These are phyloP conservation scores for Tortrix viridana DNA, from an alignment of 2,888 invertebrate genomes.

Conservation along the genomic window DNA sequence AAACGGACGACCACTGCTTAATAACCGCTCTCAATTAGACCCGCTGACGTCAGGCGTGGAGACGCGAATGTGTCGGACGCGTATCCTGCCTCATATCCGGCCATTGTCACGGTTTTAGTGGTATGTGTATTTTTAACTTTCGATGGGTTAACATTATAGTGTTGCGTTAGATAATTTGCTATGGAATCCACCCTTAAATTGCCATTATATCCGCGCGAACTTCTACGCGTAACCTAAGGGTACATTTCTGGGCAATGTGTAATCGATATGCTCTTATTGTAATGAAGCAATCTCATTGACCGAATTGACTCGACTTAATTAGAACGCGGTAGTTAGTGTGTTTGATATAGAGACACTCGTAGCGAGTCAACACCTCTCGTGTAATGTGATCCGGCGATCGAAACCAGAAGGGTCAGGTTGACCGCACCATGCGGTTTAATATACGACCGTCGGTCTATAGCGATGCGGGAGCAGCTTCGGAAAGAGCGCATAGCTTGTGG, in stretches of 20 bases:
- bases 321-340: conserved; percentile 60
- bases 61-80: conserved; percentile 64
- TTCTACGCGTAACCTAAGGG: neutral
- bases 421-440: conserved; percentile 66
- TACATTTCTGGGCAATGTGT: conserved; percentile 9
- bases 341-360: conserved; percentile 65
- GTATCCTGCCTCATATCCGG: conserved; percentile 72
- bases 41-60: conserved; percentile 61
- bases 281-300: conserved; percentile 55
- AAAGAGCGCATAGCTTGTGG: conserved; percentile 34
- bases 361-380: conserved; percentile 69
- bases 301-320: conserved; percentile 64
- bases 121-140: conserved; percentile 30
- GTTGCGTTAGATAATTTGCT: conserved; percentile 15
- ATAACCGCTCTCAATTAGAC: conserved; percentile 57
- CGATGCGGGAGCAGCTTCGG: conserved; percentile 39
- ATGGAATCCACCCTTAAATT: conserved; percentile 10
- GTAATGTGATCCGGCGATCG: conserved; percentile 71
- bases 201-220: no score
- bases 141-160: conserved; percentile 15
- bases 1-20: conserved; percentile 31
- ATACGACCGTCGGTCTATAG: conserved; percentile 47
- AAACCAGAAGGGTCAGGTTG: conserved; percentile 66
- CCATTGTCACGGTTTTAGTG: conserved; percentile 60
- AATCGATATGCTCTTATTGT: conserved; percentile 39